Evolutionary conservation across 2,888 invertebrate genomes (phyloP), one percentile per base, ranked within the genome.

Genomic region (Agonopterix arenella): DNA sequence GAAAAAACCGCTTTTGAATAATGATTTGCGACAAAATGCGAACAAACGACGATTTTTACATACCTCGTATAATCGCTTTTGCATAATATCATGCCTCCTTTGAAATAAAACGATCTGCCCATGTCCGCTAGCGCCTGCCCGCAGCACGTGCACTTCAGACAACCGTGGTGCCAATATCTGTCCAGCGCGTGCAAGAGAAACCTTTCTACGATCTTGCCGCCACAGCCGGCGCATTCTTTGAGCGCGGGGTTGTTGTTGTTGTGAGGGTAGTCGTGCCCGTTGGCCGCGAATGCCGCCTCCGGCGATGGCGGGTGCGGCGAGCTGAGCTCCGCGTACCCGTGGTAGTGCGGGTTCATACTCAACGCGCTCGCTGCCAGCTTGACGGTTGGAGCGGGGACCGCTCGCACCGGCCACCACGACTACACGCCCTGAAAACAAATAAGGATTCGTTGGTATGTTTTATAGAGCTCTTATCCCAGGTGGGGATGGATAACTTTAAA

Each of bases 91-190:
- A 98, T 96, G 70, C 96, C 96, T 59, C 95, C 94, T 90, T 95
- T 96, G 84, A 96, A 95, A 90, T 95, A 98, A 91, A 97, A 98
- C 73, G 97, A 96, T 60, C 93, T 91, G 58, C 97, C 97, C 83
- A 97, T 94, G 81, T 98, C 97, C 70, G 96, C 97, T 64, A 98
- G 91, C 79, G 94, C 94, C 61, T 95, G 94, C 61, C 94, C 94
- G 84, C 98, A 98, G 88, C 94, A 96, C 75, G 95, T 93, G 91
- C 98, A 98, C 90, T 97, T 98, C 71, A 98, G 92, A 85, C 98
- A 98, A 68, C 94, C 93, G 90, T 97, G 96, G 90, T 98, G 98
- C 98, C 98, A 98, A 89, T 96, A 97, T 82, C 97, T 91, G 91
- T 98, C 97, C 80, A 97, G 91, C 66, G 97, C 97, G 89, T 96